Percentiles rank a stretch among this genome's conserved stretches.
Conservation (phyloP, 2,888 invertebrate genomes). For the Lasius platythorax region DNA sequence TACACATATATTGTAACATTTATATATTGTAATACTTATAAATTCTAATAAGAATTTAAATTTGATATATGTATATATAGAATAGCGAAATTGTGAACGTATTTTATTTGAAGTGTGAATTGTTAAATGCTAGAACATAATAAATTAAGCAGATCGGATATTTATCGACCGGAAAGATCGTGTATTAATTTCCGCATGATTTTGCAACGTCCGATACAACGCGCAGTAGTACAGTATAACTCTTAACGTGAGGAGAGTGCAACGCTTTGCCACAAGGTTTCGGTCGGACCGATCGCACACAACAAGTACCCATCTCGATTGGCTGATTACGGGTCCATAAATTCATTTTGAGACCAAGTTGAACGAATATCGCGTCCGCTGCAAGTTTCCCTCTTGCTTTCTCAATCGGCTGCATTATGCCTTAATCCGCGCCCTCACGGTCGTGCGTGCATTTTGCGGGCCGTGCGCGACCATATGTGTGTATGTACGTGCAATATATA, state of each 20-base stretch:
- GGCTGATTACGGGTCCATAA: constrained; percentile 80
- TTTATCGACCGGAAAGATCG: constrained; percentile 5
- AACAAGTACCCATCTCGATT: constrained; percentile 79
- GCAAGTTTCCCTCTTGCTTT: background rate
- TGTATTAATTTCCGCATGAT: constrained; percentile 56
- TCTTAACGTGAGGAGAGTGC: constrained; percentile 67
- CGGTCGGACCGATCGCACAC: constrained; percentile 67
- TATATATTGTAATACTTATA: background rate
- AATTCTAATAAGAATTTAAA: background rate
- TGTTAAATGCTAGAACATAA: background rate
- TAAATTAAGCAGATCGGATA: background rate
- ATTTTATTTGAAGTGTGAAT: background rate
- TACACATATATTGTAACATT: background rate
- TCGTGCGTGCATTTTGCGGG: constrained; percentile 9
- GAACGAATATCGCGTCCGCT: constrained; percentile 67
- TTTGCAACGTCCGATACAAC: constrained; percentile 63
- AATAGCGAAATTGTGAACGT: background rate
- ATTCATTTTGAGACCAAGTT: constrained; percentile 81
- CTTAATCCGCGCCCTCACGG: constrained; percentile 66
- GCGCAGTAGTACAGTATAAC: constrained; percentile 29
- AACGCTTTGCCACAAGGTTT: constrained; percentile 72
- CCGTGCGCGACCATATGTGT: background rate
- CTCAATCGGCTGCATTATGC: constrained; percentile 51
- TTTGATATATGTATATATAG: background rate
- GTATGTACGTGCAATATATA: background rate